Evolutionary conservation across 92 coral and sea anemone genomes (phyloP).

Genomic region (Ricordea florida): DNA sequence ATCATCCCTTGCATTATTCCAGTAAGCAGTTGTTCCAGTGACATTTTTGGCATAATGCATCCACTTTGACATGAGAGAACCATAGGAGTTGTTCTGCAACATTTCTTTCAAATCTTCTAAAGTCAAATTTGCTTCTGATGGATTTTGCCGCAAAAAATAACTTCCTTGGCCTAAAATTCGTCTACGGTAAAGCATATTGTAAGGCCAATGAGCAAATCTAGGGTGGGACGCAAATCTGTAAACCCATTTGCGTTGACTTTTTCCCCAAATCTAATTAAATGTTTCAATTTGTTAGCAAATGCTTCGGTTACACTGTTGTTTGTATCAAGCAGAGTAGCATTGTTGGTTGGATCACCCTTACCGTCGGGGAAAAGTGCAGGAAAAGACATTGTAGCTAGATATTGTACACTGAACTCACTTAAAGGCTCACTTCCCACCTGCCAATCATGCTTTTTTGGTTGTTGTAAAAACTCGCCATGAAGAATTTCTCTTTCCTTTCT

Average conservation of each 20-base stretch:
- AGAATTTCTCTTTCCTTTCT: conserved; percentile 14
- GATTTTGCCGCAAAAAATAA: not conserved
- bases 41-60: conserved; percentile 52
- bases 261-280: conserved; percentile 33
- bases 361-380: conserved; percentile 44
- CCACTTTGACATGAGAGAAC: conserved; percentile 5
- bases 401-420: conserved; percentile 29
- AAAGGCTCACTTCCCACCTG: conserved; percentile 30
- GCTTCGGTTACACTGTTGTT: not conserved
- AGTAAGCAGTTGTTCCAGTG: conserved; percentile 46
- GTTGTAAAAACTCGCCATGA: not conserved
- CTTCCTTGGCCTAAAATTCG: not conserved
- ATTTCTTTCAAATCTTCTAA: conserved; percentile 6
- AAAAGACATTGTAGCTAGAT: conserved; percentile 62
- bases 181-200: conserved; percentile 22
- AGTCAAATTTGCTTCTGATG: conserved; percentile 14
- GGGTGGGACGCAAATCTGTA: conserved; percentile 30
- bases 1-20: conserved; percentile 45
- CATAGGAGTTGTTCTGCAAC: conserved; percentile 5
- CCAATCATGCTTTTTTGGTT: conserved; percentile 11
- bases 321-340: not conserved
- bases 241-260: conserved; percentile 30
- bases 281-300: conserved; percentile 27
- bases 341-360: conserved; percentile 61
- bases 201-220: conserved; percentile 44